phyloP scores from a whole-genome alignment of 2,797 vertebrate genomes.

The Falco biarmicus region DNA sequence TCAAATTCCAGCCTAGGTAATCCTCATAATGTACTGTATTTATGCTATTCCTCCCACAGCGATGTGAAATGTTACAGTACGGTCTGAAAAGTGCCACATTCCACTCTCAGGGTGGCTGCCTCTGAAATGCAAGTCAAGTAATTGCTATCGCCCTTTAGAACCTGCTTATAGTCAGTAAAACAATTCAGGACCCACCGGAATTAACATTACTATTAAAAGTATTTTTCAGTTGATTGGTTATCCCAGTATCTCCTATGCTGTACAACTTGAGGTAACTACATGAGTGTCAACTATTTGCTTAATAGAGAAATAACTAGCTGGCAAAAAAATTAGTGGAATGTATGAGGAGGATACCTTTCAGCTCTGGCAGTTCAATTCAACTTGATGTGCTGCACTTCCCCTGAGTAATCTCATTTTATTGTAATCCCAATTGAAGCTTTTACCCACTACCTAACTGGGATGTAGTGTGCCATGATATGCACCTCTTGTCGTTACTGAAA shows the following conservation, averaged over 20 bases:
- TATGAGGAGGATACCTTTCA: slow-evolving; percentile 53
- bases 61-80: neutral
- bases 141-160: neutral
- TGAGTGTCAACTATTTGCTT: slow-evolving; percentile 39
- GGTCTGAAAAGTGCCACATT: neutral
- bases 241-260: neutral
- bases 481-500: slow-evolving; percentile 64
- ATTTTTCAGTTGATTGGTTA: slow-evolving; percentile 46
- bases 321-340: slow-evolving; percentile 56
- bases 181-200: neutral
- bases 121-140: neutral
- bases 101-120: neutral
- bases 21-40: neutral
- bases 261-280: slow-evolving; percentile 18
- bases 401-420: slow-evolving; percentile 68
- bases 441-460: slow-evolving; percentile 65
- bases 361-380: slow-evolving; percentile 62
- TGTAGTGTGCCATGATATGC: slow-evolving; percentile 51
- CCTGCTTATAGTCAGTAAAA: neutral
- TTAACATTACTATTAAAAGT: neutral
- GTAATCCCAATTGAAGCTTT: slow-evolving; percentile 69
- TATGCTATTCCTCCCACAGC: neutral
- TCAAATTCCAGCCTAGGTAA: neutral
- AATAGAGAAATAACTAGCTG: slow-evolving; percentile 65
- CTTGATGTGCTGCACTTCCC: slow-evolving; percentile 66